phyloP scores from a whole-genome alignment of 2,797 vertebrate genomes.

The Enteromius trimaculatus region DNA sequence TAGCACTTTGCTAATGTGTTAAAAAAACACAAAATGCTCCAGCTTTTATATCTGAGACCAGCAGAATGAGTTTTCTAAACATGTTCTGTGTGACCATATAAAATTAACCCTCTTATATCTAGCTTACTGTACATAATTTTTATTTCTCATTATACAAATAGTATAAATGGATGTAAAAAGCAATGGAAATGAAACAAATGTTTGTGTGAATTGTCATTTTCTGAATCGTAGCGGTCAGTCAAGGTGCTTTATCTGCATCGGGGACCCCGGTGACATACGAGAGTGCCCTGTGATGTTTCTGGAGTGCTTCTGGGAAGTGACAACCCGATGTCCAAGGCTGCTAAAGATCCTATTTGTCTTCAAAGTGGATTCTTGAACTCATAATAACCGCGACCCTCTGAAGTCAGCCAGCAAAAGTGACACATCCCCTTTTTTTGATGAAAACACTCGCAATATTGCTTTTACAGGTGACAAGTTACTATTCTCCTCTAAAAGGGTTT shows the following conservation, averaged over 20 bases:
- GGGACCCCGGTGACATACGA: slow-evolving; percentile 79
- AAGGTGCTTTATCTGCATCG: slow-evolving; percentile 46
- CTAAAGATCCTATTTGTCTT: neutral
- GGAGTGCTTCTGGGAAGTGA: slow-evolving; percentile 9
- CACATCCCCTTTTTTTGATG: neutral
- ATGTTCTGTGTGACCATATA: neutral
- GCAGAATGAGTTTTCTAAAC: neutral
- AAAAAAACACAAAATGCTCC: neutral
- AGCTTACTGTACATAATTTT: neutral
- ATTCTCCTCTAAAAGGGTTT: neutral
- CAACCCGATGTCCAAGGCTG: neutral
- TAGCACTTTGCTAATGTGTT: slow-evolving; percentile 1
- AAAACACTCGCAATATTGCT: neutral
- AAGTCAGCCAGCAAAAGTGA: slow-evolving; percentile 2
- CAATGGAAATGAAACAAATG: neutral
- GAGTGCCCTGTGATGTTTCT: slow-evolving; percentile 73
- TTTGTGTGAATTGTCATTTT: slow-evolving; percentile 18
- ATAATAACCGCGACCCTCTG: neutral
- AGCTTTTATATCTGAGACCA: neutral
- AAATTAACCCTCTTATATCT: neutral
- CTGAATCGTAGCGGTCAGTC: slow-evolving; percentile 50
- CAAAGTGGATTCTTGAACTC: neutral
- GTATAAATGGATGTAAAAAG: neutral
- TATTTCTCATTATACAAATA: neutral
- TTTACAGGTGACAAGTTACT: neutral